Percentiles rank a stretch among this genome's conserved stretches.
phyloP scores from a whole-genome alignment of 1,140 invertebrate genomes.

The Capitella teleta region DNA sequence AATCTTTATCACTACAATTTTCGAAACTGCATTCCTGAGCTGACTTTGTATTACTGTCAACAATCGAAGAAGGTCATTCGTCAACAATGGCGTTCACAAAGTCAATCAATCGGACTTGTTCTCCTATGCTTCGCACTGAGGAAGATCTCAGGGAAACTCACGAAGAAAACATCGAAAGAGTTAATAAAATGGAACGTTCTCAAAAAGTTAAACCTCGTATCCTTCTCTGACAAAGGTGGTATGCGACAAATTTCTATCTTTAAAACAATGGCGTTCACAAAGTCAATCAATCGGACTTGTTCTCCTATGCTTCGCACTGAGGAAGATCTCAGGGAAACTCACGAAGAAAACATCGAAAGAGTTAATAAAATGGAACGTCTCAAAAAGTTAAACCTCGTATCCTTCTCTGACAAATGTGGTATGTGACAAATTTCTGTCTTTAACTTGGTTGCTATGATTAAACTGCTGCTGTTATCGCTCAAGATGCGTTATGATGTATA shows the following conservation, averaged over 20 bases:
- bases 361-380: constrained; percentile 19
- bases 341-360: constrained; percentile 19
- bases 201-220: constrained; percentile 33
- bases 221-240: too few relatives aligned
- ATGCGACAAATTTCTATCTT: too few relatives aligned
- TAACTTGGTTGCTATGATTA: too few relatives aligned
- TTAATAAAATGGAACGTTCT: constrained; percentile 17
- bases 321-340: constrained; percentile 24
- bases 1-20: too few relatives aligned
- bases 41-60: not conserved
- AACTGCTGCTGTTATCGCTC: too few relatives aligned
- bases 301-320: constrained; percentile 33
- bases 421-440: too few relatives aligned
- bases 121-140: constrained; percentile 31
- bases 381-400: constrained; percentile 33
- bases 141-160: constrained; percentile 24
- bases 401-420: too few relatives aligned
- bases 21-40: too few relatives aligned
- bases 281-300: not conserved
- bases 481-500: too few relatives aligned
- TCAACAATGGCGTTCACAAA: too few relatives aligned
- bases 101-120: constrained; percentile 9
- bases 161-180: constrained; percentile 20
- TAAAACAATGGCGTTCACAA: too few relatives aligned
- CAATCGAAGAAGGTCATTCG: not conserved